Evolutionary conservation across 2,113 vertebrate genomes (phyloP), one percentile per base, ranked within the genome.

Genomic region (Noturus placidus): DNA sequence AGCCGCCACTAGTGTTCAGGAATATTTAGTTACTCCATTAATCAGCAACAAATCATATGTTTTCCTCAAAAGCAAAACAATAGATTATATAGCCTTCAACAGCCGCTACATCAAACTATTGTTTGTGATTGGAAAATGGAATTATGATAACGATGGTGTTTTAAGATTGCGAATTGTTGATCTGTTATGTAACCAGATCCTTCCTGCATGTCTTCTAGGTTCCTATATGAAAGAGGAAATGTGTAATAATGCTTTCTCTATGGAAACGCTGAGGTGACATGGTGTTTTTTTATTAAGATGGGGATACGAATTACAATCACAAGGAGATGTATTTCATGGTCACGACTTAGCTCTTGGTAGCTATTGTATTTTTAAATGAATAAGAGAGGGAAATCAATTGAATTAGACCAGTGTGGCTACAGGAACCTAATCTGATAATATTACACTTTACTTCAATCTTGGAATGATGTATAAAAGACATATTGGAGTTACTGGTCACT

Each of bases 1-100:
- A 87, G 69, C 69, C 8, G 74, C 46, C 72, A 84, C 61, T 84
- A 69, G 35, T 30, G 42, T 85, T 87, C 42, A 70, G 87, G 52
- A 88, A 84, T 82, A 84, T 81, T 69, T 80, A 76, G 46, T 63
- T 85, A 46, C 30, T 27, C 63, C 61, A 63, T 88, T 70, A 85
- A 19, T 82, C 54, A 52, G 67, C 27, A 54, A 54, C 61, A 70
- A 82, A 86, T 72, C 74, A 84, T 42, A 78, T 42, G 20, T 20
- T 6, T 33, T 67, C 25, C 42, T 50, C 10, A 33, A 76, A 82
- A 63, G 42, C 38, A 83, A 87, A 72, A 67, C 25, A 38, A 35
- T 52, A 38, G 61, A 81, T 87, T 70, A 46, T 46, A 46, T 7
- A 81, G 22, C 50, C 15, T 80, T 65, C 52, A 72, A 35, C 30